phyloP scores from a whole-genome alignment of 1,140 invertebrate species.

The Colletes latitarsis region DNA sequence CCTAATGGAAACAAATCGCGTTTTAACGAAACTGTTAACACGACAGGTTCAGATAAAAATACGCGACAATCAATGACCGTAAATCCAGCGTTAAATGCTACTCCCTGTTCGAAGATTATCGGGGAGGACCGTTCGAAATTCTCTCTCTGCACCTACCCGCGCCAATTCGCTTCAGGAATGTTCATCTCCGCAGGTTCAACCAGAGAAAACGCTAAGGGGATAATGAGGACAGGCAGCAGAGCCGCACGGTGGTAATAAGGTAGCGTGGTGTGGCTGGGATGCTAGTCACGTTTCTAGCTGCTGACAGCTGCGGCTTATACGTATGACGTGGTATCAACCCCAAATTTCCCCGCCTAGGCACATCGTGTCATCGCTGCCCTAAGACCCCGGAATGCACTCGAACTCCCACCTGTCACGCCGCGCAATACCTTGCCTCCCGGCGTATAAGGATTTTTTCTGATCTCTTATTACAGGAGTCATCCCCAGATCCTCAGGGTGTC shows the following conservation, averaged over 20 bases:
- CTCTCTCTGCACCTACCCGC: neutral
- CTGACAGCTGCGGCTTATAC: constrained; percentile 82
- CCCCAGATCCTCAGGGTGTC: too few species aligned
- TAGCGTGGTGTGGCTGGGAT: constrained; percentile 73
- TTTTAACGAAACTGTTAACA: too few species aligned
- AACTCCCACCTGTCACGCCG: constrained; percentile 76
- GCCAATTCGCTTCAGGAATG: constrained; percentile 2
- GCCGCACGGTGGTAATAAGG: constrained; percentile 78
- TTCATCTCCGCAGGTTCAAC: constrained; percentile 47
- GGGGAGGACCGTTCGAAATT: neutral
- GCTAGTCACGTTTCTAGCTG: constrained; percentile 80
- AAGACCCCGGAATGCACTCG: constrained; percentile 78
- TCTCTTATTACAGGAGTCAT: neutral
- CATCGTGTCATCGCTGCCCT: constrained; percentile 76
- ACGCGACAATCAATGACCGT: too few species aligned
- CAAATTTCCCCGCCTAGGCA: constrained; percentile 78
- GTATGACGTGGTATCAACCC: constrained; percentile 81
- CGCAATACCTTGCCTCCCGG: constrained; percentile 12
- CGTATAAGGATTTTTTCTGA: constrained; percentile 6
- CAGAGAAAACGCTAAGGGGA: constrained; percentile 78
- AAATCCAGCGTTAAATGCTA: neutral
- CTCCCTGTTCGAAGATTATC: neutral
- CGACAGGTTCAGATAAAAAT: too few species aligned
- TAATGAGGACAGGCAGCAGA: constrained; percentile 78
- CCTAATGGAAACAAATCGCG: too few species aligned